Evolutionary conservation across 2,888 invertebrate species (phyloP), one percentile per base, ranked within the genome.

Genomic region (Epirrhoe alternata): DNA sequence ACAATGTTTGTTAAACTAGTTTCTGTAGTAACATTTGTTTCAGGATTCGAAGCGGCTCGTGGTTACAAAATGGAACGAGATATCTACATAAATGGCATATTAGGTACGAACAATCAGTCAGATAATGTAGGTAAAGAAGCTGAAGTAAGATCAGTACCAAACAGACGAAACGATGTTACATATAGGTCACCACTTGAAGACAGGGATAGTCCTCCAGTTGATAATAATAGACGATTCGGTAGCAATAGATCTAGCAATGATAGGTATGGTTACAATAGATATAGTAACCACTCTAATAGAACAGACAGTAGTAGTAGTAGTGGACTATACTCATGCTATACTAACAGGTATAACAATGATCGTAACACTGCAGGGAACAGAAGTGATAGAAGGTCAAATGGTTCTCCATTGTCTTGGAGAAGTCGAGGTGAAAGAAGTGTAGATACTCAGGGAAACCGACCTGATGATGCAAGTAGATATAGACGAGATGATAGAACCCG

Each of bases 21-120:
- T n/a, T 35, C 5, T 35, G 6, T 31, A 53, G 51, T 50, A n/a
- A 49, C 55, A 56, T 33, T 83, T 82, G 70, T 85, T 85, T 49
- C 85, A 96, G 96, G 83, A 72, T 96, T 96, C 77, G 93, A 94
- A 79, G 84, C 82, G 17, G 96, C 96, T 2, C 94, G 96, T 7
- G 96, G 96, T 0, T 95, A 96, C 79, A 76, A 90, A 67, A 95
- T 96, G 38, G 96, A 96, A 84, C 93, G 96, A 8, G 75, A 86
- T 1, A 94, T 93, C 69, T 96, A 96, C 78, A 74, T 94, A 62
- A 82, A 88, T 12, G 89, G 91, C 73, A 71, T 95, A 63, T 69
- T 88, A 59, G 85, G 86, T 2, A 70, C 50, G 5, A 16, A 63
- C 1, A 61, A 71, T 12, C 76, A 77, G 6, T 1, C 49, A 42